Conservation (phyloP, 2,888 invertebrate species). For the Eristalis pertinax region DNA sequence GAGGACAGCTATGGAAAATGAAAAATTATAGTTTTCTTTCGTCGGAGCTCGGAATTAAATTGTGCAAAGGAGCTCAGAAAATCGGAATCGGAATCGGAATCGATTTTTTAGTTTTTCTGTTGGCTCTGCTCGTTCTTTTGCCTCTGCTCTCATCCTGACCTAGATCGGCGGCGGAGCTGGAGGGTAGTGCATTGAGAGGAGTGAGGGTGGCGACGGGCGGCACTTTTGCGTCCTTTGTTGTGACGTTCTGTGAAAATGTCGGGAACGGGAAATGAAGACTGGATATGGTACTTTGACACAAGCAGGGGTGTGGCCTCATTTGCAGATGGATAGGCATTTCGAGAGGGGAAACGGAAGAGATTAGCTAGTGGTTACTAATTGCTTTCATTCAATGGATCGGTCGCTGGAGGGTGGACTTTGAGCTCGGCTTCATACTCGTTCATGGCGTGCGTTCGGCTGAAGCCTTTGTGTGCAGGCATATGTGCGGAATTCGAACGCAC, state of each 20-base stretch:
- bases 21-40: conserved; percentile 53
- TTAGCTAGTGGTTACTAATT: neutral
- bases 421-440: neutral
- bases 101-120: conserved; percentile 49
- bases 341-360: neutral
- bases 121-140: neutral
- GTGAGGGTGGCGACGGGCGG: neutral
- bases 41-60: conserved; percentile 42
- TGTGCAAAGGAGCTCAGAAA: conserved; percentile 49
- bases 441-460: too few relatives aligned
- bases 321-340: neutral
- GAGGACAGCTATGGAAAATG: conserved; percentile 51
- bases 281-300: neutral
- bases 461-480: too few relatives aligned
- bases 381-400: neutral
- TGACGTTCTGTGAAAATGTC: conserved; percentile 3
- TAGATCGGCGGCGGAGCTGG: conserved; percentile 7
- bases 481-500: too few relatives aligned
- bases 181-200: neutral
- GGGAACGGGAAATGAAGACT: conserved; percentile 1
- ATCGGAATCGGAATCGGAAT: conserved; percentile 37
- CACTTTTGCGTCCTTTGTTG: conserved; percentile 13
- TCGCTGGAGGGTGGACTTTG: neutral
- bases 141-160: conserved; percentile 23
- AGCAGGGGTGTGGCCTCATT: conserved; percentile 6